phyloP scores from a whole-genome alignment of 1,140 invertebrate species.

The Trichonephila clavata region DNA sequence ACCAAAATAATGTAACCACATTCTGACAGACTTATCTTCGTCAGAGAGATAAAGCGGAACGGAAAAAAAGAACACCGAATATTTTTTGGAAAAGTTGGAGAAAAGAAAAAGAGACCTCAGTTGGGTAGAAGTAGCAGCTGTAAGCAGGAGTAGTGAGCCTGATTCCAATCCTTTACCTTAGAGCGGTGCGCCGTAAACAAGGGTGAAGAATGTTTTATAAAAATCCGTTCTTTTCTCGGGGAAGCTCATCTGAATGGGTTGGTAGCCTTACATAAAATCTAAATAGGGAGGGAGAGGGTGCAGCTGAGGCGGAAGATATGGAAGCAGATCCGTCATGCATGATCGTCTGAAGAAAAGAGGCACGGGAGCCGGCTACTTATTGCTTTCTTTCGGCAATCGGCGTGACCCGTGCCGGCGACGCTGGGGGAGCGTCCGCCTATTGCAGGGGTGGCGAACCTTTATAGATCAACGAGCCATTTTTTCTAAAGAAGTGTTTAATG shows the following conservation, averaged over 20 bases:
- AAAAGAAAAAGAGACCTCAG: not conserved
- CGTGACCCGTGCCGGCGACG: slow-evolving; percentile 10
- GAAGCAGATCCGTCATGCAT: slow-evolving; percentile 65
- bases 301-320: slow-evolving; percentile 62
- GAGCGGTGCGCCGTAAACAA: slow-evolving; percentile 14
- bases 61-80: not conserved
- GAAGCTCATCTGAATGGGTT: not conserved
- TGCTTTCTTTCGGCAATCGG: slow-evolving; percentile 37
- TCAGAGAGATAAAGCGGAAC: too few relatives aligned
- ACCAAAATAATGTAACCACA: not conserved
- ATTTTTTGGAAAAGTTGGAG: not conserved
- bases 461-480: too few relatives aligned
- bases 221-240: not conserved
- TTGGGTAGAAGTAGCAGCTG: not conserved
- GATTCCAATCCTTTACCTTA: not conserved
- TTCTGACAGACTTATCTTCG: not conserved
- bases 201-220: slow-evolving; percentile 38
- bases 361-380: slow-evolving; percentile 52
- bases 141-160: not conserved
- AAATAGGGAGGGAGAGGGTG: slow-evolving; percentile 47
- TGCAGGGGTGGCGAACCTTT: too few relatives aligned
- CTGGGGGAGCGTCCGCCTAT: not conserved
- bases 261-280: slow-evolving; percentile 47
- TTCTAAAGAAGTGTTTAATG: too few relatives aligned
- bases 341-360: slow-evolving; percentile 61